A percentile compares a stretch with the other conserved stretches of the same genome.
Conservation (phyloP, 2,113 vertebrate species). For the Dissostichus mawsoni region DNA sequence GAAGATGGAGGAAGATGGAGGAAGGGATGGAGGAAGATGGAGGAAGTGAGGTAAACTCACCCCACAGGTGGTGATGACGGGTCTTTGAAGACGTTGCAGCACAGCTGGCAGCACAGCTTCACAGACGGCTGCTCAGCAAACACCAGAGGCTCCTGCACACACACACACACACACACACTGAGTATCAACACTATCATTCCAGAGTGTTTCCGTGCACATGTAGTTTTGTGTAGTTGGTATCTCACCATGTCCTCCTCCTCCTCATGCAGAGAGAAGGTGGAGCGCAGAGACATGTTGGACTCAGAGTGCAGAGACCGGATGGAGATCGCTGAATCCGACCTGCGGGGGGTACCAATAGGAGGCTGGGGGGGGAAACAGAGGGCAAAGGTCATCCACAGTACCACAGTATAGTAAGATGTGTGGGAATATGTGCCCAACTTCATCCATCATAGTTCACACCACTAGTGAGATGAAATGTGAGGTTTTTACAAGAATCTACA, state of each 20-base stretch:
- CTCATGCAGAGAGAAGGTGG: slow-evolving; percentile 97
- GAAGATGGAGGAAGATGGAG: no score
- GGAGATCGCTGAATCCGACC: slow-evolving; percentile 96
- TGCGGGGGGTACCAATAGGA: slow-evolving; percentile 92
- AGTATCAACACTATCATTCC: not conserved
- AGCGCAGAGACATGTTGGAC: slow-evolving; percentile 98
- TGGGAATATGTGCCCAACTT: not conserved
- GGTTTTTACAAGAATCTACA: no score
- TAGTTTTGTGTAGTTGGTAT: not conserved
- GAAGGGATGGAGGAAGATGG: not conserved
- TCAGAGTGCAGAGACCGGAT: slow-evolving; percentile 96
- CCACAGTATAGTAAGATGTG: not conserved
- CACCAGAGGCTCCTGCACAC: slow-evolving; percentile 91
- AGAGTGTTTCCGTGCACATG: not conserved
- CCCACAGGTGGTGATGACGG: slow-evolving; percentile 98
- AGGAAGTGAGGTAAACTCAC: slow-evolving; percentile 79
- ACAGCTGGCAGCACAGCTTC: slow-evolving; percentile 97
- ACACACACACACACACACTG: not conserved
- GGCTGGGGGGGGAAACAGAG: slow-evolving; percentile 80
- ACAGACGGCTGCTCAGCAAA: slow-evolving; percentile 97
- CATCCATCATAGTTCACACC: not conserved
- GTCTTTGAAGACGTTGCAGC: slow-evolving; percentile 97
- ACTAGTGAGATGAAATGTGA: not conserved
- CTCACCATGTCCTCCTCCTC: slow-evolving; percentile 97
- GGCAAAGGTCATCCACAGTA: not conserved